Evolutionary conservation across 1,140 invertebrate species (phyloP), one percentile per base, ranked within the genome.

Genomic region (Akabosia matsudoensis): DNA sequence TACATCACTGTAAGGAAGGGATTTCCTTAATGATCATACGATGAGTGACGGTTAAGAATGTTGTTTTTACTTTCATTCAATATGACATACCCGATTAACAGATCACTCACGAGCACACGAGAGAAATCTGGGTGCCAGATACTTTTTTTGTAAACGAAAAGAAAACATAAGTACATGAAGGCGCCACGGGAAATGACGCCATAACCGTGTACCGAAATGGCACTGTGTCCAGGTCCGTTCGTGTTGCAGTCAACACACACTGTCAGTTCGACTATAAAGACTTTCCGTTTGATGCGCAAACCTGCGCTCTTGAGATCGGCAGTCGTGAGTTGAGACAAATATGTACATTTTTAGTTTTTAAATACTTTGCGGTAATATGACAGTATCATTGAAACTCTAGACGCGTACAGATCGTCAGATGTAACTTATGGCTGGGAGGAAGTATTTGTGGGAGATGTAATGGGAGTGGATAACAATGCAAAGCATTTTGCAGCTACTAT

Each of bases 281-380:
- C 26, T 75, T 75, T 22, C 74, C 74, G 1, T 75, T 75, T 75
- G 74, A 70, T n/a, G 24, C 33, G 3, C 74, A 75, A 33, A 45
- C 7, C 7, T 75, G 74, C 28, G 26, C 3, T 22, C 2, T 75
- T 0, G 70, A 33, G 14, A 45, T 75, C 3, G 74, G 74, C 26
- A 75, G 74, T 31, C 33, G 74, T 75, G 33, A 75, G 74, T 30
- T 22, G 13, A n/a, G n/a, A 45, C 37, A 45, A 45, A 18, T 45
- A 10, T n/a, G n/a, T n/a, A n/a, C n/a, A n/a, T n/a, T n/a, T n/a
- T n/a, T n/a, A n/a, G n/a, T n/a, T n/a, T n/a, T 51, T 51, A 13
- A 10, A 51, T 51, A 51, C 45, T 13, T 51, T 10, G n/a, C 10
- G 45, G 45, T 51, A 51, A 51, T 10, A 51, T 51, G 45, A 51